These are phyloP conservation scores for Rhombomys opimus DNA, from an alignment of 2,113 vertebrate genomes.

Conservation along the genomic window DNA sequence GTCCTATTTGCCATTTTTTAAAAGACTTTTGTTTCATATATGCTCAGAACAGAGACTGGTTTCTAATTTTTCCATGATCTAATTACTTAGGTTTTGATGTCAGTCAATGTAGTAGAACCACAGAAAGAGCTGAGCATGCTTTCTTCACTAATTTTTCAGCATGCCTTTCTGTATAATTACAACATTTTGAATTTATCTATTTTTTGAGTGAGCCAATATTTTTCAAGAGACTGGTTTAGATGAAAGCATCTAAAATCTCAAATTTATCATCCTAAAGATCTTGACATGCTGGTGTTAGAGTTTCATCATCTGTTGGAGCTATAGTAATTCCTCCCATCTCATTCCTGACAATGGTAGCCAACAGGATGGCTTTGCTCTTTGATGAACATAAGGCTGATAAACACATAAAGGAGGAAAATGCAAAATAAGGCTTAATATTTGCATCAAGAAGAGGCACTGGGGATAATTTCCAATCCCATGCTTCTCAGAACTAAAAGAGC, in stretches of 20 bases:
- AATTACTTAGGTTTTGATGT: background rate
- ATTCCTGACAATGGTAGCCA: background rate
- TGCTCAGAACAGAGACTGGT: background rate
- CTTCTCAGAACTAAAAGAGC: background rate
- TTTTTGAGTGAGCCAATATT: background rate
- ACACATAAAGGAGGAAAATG: background rate
- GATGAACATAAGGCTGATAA: background rate
- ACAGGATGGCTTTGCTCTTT: background rate
- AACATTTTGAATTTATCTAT: background rate
- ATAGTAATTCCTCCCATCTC: background rate
- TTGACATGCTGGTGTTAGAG: background rate
- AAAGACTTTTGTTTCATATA: background rate
- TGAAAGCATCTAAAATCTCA: background rate
- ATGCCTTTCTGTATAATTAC: background rate
- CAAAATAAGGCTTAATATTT: background rate
- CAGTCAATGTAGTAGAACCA: too few species aligned
- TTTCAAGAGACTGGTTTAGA: background rate
- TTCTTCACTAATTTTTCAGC: background rate
- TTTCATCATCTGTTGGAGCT: background rate
- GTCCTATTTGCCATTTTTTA: background rate
- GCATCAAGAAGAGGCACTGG: background rate
- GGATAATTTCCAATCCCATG: background rate
- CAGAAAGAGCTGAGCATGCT: background rate
- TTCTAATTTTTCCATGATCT: background rate
- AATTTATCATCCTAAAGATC: background rate